Base-by-base conservation (phyloP, 2,888 invertebrate genomes). In the Pimpla rufipes region DNA sequence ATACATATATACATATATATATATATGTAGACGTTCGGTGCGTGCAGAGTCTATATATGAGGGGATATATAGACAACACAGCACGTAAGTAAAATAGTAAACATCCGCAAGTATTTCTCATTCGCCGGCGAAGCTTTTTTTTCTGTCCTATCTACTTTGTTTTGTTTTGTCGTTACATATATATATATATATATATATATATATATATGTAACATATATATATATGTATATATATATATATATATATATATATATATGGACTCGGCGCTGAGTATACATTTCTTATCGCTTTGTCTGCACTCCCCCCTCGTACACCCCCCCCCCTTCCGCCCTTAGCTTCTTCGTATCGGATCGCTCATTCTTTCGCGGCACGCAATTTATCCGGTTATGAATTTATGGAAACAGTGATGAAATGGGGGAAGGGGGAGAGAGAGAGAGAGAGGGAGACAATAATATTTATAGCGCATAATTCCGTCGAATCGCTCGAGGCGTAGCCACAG, bases 221-320 rank as follows among this genome's bases (percentile, higher is more conserved):
- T 62, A 37, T 23, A 42, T 6, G 42, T 59, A 73, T 66, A 64
- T 16, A 52, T 62, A 37, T 23, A 42, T 6, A n/a, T n/a, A n/a
- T n/a, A n/a, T n/a, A n/a, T n/a, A n/a, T 59, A 73, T 66, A 64
- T 16, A 52, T 62, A 37, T 23, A 42, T 6, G 42, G 13, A n/a
- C 57, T 75, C 62, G 47, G 18, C 37, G 18, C 57, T 29, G 70
- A 40, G 37, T 66, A 3, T 29, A 23, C 57, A 67, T 77, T 71
- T 71, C 74, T 75, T 80, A 75, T 80, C 80, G 23, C 52, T 42
- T 62, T 42, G 55, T 67, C 29, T 5, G 5, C 29, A 29, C 2
- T 5, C 5, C 29, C 29, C 29, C 29, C 29, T 29, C 29, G 29
- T n/a, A n/a, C n/a, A 29, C 29, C 29, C 29, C 5, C 29, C 29